phyloP scores from a whole-genome alignment of 2,113 vertebrate genomes.

The Pygoscelis adeliae region DNA sequence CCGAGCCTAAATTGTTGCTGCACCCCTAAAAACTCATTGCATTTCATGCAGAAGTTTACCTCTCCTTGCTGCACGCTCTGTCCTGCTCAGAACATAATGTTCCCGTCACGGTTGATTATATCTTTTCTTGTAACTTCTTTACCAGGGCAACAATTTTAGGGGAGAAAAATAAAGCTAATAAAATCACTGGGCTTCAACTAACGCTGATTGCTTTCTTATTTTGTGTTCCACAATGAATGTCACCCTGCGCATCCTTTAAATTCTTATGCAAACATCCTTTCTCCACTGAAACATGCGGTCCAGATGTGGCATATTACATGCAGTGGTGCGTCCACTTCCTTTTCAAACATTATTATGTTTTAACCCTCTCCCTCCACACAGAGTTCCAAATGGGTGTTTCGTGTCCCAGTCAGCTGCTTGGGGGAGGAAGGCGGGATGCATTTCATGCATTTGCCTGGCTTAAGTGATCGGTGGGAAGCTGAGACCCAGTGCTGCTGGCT shows the following conservation, averaged over 20 bases:
- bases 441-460: background rate
- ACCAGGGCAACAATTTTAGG: background rate
- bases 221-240: background rate
- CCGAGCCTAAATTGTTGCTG: background rate
- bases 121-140: background rate
- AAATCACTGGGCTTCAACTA: background rate
- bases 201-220: background rate
- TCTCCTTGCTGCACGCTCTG: background rate
- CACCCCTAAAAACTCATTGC: background rate
- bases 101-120: background rate
- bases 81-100: background rate
- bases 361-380: background rate
- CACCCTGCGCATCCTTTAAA: background rate
- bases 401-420: accelerated
- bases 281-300: background rate
- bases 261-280: background rate
- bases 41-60: background rate
- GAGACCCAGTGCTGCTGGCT: background rate
- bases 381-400: background rate
- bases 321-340: background rate
- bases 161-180: background rate
- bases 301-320: slow-evolving; percentile 10
- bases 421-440: background rate
- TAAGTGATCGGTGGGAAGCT: background rate
- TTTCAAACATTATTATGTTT: background rate